These are phyloP conservation scores for Galaxea fascicularis DNA, from an alignment of 92 coral and sea anemone species.

Conservation along the genomic window DNA sequence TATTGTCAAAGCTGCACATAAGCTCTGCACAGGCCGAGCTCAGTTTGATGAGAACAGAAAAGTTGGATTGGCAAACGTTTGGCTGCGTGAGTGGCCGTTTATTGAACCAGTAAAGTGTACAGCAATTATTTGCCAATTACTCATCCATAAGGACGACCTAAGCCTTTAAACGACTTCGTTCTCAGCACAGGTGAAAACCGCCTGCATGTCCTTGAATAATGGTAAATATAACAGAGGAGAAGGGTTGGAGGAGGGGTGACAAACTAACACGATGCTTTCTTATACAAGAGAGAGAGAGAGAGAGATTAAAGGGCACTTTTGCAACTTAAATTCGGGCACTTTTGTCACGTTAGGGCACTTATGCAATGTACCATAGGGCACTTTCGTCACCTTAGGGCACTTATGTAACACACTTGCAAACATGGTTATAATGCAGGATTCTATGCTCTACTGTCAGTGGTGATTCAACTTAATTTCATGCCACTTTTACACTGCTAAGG, in stretches of 20 bases:
- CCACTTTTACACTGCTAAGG: no score
- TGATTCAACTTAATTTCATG: no score
- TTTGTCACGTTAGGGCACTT: no score
- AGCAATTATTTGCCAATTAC: slow-evolving; percentile 22
- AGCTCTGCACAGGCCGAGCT: slow-evolving; percentile 2
- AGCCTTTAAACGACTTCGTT: slow-evolving; percentile 39
- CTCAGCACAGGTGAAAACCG: slow-evolving; percentile 45
- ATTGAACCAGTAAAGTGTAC: neutral
- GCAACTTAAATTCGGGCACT: no score
- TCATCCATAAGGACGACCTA: slow-evolving; percentile 31
- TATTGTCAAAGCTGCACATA: neutral
- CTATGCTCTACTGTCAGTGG: no score
- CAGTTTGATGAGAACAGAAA: neutral
- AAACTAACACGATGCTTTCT: slow-evolving; percentile 3
- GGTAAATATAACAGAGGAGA: no score
- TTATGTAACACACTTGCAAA: no score
- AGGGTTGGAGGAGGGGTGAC: no score
- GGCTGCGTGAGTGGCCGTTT: slow-evolving; percentile 16
- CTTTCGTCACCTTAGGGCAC: no score
- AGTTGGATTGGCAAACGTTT: slow-evolving; percentile 7
- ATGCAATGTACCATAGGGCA: no score
- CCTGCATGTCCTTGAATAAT: neutral
- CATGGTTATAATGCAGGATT: no score
- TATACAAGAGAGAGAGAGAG: neutral
- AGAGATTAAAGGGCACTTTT: no score